A percentile compares a stretch with the other conserved stretches of the same genome.
These are phyloP conservation scores for Ashinkailepas kermadecensis DNA, from an alignment of 2,888 invertebrate species.

Conservation along the genomic window DNA sequence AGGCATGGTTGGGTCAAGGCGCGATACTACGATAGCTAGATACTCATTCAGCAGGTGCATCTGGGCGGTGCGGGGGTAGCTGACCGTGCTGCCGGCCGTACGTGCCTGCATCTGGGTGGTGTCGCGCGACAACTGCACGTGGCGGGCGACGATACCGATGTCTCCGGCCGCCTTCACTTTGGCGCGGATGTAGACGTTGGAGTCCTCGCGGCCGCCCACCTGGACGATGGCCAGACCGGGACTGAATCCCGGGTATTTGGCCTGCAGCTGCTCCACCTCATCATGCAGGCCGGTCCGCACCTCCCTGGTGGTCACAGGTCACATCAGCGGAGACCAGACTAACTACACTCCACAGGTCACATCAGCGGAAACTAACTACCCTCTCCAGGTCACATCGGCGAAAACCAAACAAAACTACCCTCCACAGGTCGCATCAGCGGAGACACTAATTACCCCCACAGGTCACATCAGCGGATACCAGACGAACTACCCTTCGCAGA, in stretches of 20 bases:
- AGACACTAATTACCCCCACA: too few species aligned
- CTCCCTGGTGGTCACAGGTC: background rate
- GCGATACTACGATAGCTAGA: too few species aligned
- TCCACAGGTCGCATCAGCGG: too few species aligned
- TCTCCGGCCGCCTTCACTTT: slow-evolving; percentile 86
- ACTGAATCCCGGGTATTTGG: slow-evolving; percentile 26
- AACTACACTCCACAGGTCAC: background rate
- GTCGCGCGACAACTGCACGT: slow-evolving; percentile 62
- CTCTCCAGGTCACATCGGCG: background rate
- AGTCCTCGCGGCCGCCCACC: slow-evolving; percentile 93
- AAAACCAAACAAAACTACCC: too few species aligned
- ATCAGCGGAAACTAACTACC: background rate
- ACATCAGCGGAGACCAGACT: background rate
- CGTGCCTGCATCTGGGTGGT: slow-evolving; percentile 33
- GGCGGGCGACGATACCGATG: slow-evolving; percentile 76
- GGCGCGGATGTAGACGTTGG: slow-evolving; percentile 95
- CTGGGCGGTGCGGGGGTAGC: background rate
- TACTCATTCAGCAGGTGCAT: too few species aligned
- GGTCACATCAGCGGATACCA: background rate
- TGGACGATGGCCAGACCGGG: slow-evolving; percentile 79
- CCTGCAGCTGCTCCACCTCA: background rate
- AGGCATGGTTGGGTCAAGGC: too few species aligned
- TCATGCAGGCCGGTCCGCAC: background rate
- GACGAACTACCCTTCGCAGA: too few species aligned
- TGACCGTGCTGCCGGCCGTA: too few species aligned